Conservation (phyloP, 2,797 vertebrate genomes). For the Leucoraja ocellata region DNA sequence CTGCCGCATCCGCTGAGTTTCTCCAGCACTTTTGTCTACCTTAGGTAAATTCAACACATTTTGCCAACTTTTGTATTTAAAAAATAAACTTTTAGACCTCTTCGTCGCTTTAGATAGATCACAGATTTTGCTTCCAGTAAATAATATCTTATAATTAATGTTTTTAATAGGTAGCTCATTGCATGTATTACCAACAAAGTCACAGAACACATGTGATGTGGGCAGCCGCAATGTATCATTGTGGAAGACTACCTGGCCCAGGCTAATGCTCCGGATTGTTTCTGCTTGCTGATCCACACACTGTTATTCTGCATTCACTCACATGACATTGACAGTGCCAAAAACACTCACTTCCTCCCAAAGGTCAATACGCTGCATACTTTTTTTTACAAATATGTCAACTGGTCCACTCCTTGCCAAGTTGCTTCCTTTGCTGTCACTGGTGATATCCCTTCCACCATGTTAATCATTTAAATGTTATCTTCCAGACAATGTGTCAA, state of each 20-base stretch:
- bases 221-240: neutral
- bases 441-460: neutral
- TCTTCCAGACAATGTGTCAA: neutral
- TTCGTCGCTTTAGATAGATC: neutral
- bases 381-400: neutral
- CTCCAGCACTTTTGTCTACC: too few species aligned
- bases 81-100: neutral
- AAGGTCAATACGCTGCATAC: neutral
- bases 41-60: neutral
- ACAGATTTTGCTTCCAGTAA: constrained; percentile 3
- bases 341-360: neutral
- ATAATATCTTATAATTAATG: neutral
- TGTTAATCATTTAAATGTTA: neutral
- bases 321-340: neutral
- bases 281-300: neutral
- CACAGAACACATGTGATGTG: neutral
- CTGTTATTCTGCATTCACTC: neutral
- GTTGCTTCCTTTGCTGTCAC: neutral
- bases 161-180: neutral
- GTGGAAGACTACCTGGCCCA: neutral
- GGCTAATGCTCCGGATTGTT: neutral
- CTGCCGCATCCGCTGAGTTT: too few species aligned
- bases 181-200: neutral
- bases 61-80: neutral
- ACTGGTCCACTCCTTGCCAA: neutral